Conservation (phyloP, 2,888 invertebrate species). For the Syritta pipiens region DNA sequence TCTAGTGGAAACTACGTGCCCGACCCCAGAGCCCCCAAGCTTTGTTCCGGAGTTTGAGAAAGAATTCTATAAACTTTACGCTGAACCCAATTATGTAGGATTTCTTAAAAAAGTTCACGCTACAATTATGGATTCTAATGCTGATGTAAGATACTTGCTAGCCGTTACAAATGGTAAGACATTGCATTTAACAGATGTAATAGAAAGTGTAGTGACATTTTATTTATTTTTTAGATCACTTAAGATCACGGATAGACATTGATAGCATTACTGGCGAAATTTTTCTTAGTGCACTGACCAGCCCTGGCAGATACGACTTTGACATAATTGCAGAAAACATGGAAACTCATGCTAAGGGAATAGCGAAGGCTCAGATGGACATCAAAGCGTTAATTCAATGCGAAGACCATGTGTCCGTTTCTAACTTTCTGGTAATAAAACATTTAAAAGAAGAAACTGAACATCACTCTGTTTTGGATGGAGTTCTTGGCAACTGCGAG, state of each 20-base stretch:
- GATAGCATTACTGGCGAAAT: slow-evolving; percentile 69
- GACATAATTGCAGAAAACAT: slow-evolving; percentile 68
- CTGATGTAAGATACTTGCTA: slow-evolving; percentile 60
- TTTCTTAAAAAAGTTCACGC: slow-evolving; percentile 68
- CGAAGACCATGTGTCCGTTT: slow-evolving; percentile 62
- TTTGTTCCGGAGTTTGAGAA: slow-evolving; percentile 56
- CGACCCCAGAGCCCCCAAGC: slow-evolving; percentile 25
- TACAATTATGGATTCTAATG: slow-evolving; percentile 39
- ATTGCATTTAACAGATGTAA: background rate
- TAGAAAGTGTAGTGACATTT: no score
- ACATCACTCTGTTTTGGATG: slow-evolving; percentile 69
- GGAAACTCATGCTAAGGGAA: slow-evolving; percentile 41
- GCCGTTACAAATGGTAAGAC: slow-evolving; percentile 60
- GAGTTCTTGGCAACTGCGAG: slow-evolving; percentile 68
- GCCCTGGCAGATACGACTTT: slow-evolving; percentile 70
- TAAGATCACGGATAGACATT: slow-evolving; percentile 61
- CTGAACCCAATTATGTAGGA: slow-evolving; percentile 66
- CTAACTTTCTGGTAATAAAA: slow-evolving; percentile 70
- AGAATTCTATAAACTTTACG: slow-evolving; percentile 43
- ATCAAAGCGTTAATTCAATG: slow-evolving; percentile 69
- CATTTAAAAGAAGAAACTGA: slow-evolving; percentile 71
- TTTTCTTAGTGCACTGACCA: slow-evolving; percentile 58
- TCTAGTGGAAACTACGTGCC: background rate
- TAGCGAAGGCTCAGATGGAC: slow-evolving; percentile 57
- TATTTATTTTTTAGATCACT: no score